These are phyloP conservation scores for Eulemur mongoz DNA, from an alignment of 2,797 vertebrate species.

Conservation along the genomic window DNA sequence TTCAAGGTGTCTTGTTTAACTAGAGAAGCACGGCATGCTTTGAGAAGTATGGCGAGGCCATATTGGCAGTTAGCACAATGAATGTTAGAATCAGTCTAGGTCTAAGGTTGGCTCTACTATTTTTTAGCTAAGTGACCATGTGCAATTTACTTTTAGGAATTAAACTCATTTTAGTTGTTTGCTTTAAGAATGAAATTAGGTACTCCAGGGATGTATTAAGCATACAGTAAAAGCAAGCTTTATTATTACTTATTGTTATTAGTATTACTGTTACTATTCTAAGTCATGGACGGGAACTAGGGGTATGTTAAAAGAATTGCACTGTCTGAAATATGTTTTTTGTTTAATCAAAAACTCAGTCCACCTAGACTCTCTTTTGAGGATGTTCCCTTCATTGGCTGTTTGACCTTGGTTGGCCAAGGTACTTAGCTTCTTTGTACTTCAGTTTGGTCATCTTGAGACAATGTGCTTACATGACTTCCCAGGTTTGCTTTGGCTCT, in stretches of 20 bases:
- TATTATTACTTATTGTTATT: background rate
- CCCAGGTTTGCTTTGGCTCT: conserved; percentile 46
- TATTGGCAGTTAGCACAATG: background rate
- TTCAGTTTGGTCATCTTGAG: background rate
- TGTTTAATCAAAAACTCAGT: background rate
- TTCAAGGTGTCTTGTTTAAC: background rate
- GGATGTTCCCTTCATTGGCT: background rate
- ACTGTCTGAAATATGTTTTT: background rate
- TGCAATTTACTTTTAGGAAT: background rate
- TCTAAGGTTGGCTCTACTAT: background rate
- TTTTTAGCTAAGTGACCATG: background rate
- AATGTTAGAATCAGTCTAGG: background rate
- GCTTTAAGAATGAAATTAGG: conserved; percentile 1
- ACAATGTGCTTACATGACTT: background rate
- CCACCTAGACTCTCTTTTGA: background rate
- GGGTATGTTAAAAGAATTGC: background rate
- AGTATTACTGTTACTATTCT: background rate
- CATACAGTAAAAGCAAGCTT: background rate
- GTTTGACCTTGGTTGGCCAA: background rate
- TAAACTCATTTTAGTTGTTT: background rate
- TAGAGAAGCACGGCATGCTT: background rate
- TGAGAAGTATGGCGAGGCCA: background rate
- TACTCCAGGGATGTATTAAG: background rate
- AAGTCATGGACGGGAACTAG: background rate
- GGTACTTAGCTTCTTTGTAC: background rate